Percentiles rank a stretch among this genome's conserved stretches.
Evolutionary conservation across 1,140 invertebrate species (phyloP).

Genomic region (Monochamus saltuarius): DNA sequence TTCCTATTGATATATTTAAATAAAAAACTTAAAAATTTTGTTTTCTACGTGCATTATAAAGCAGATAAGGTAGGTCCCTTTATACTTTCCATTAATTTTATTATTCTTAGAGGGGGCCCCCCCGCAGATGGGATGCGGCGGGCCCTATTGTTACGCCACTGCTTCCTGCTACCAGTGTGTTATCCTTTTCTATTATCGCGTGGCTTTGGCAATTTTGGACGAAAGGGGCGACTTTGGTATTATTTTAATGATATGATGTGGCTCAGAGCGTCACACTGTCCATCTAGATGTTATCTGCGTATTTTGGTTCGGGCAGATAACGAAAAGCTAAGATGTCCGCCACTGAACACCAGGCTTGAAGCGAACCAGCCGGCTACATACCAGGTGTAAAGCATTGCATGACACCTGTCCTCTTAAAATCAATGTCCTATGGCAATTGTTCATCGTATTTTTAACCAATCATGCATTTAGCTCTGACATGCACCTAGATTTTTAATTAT

Average conservation of each 20-base stretch:
- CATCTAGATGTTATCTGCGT: conserved; percentile 6
- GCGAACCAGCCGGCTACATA: conserved; percentile 24
- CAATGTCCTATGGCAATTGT: conserved; percentile 31
- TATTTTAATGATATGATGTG: conserved; percentile 8
- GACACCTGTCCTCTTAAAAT: conserved; percentile 34
- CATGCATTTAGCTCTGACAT: conserved; percentile 1
- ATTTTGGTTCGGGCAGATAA: not conserved
- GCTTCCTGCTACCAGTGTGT: too few species aligned
- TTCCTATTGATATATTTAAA: too few species aligned
- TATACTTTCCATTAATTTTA: too few species aligned
- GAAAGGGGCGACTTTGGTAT: not conserved
- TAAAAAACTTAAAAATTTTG: too few species aligned
- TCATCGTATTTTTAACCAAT: conserved; percentile 22
- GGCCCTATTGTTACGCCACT: too few species aligned
- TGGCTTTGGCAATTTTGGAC: not conserved
- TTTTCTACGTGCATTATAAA: too few species aligned
- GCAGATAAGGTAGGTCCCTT: too few species aligned
- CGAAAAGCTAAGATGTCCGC: conserved; percentile 17
- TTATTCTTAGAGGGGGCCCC: too few species aligned
- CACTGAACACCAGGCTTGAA: conserved; percentile 21
- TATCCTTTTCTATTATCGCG: not conserved
- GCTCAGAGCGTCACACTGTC: not conserved
- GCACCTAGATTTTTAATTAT: conserved; percentile 7
- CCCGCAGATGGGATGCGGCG: too few species aligned
- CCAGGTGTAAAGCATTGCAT: conserved; percentile 29